Conservation (phyloP, 1,140 invertebrate species). For the Homalodisca vitripennis region DNA sequence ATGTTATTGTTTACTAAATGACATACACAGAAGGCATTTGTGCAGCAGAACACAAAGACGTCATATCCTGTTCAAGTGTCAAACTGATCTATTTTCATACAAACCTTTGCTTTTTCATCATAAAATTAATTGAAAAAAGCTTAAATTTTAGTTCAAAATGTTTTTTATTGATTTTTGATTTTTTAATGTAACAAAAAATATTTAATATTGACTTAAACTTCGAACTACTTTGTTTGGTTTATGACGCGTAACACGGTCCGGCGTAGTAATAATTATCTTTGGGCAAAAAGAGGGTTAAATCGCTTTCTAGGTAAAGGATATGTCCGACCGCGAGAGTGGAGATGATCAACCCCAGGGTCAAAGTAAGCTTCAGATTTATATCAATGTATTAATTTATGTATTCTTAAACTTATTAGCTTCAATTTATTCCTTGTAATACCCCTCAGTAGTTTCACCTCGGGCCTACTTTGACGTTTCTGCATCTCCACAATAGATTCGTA, state of each 20-base stretch:
- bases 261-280: constrained; percentile 41
- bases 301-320: constrained; percentile 46
- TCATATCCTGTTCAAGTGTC: constrained; percentile 24
- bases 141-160: not conserved
- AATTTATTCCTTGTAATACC: not conserved
- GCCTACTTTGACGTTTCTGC: constrained; percentile 9
- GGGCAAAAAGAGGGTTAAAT: constrained; percentile 42
- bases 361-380: constrained; percentile 45
- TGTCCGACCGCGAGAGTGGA: constrained; percentile 53
- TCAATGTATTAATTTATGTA: not conserved
- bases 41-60: constrained; percentile 25
- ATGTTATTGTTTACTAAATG: constrained; percentile 17
- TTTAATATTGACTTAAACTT: constrained; percentile 1
- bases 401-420: not conserved
- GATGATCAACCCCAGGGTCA: constrained; percentile 52
- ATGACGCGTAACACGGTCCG: constrained; percentile 25
- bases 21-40: constrained; percentile 1
- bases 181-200: not conserved
- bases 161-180: not conserved
- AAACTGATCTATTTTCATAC: not conserved
- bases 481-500: constrained; percentile 11
- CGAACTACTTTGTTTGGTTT: constrained; percentile 27
- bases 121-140: not conserved
- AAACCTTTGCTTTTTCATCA: not conserved
- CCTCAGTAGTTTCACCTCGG: not conserved